Base-by-base conservation (phyloP, 2,797 vertebrate species). In the Orestias chungarensis region DNA sequence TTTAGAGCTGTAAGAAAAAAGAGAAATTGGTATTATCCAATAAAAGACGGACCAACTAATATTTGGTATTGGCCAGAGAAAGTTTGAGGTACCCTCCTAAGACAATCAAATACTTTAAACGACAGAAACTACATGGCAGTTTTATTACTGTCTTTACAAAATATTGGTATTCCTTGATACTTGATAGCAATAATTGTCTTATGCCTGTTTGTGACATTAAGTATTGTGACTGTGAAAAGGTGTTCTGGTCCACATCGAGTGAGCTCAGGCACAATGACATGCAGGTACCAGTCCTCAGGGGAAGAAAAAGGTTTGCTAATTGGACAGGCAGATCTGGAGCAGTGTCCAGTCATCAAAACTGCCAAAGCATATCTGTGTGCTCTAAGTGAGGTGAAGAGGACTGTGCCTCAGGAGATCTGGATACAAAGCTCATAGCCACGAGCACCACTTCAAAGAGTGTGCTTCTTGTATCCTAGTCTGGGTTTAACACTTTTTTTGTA, bases 301-400 rank as follows among this genome's bases (percentile, higher is more conserved):
- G 84, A 76, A 66, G 81, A 81, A 79, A 74, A 78, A 75, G 81
- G 73, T 82, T 81, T 78, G 86, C 82, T 93, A 93, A 93, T 92
- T 92, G 90, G 91, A 91, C 85, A 90, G 90, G 87, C 88, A 44
- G 85, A 89, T 87, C 86, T 87, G 85, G 88, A 90, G 86, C 88
- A 87, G 78, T 77, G 90, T 88, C 90, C 88, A 90, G 85, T 91
- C 90, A 92, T 91, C 90, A 89, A 70, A 88, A 86, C 87, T 93
- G 90, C 87, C 91, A 89, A 73, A 46, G 69, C 68, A 50, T 75
- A 88, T 92, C 77, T 86, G 78, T 75, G 71, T 76, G 83, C 77
- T 84, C 44, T 7, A 77, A 73, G 76, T 83, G 81, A 89, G 86
- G 85, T 84, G 82, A 78, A 75, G 82, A 73, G 86, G 87, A 75